Conservation (phyloP, 2,797 vertebrate species). For the Megalops cyprinoides region DNA sequence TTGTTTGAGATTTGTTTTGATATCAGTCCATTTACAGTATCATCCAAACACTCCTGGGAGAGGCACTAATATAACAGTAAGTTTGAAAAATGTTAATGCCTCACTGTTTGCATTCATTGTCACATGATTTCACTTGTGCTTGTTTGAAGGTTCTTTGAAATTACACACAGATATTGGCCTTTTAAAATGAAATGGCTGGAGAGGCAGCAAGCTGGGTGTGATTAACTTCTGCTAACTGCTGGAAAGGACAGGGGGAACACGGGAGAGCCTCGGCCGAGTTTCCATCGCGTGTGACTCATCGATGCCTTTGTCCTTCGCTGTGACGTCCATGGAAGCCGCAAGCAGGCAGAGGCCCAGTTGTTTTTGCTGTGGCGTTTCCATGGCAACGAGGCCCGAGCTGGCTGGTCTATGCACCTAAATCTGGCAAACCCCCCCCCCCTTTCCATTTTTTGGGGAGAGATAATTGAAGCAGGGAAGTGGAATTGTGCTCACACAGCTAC, state of each 20-base stretch:
- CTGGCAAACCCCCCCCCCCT: constrained; percentile 6
- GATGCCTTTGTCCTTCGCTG: constrained; percentile 68
- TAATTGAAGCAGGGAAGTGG: constrained; percentile 6
- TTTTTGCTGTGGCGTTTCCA: constrained; percentile 67
- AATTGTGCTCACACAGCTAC: constrained; percentile 18
- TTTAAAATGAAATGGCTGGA: background rate
- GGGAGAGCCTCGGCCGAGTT: constrained; percentile 59
- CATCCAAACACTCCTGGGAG: background rate
- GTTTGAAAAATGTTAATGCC: too few species aligned
- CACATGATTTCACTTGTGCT: too few species aligned
- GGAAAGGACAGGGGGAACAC: background rate
- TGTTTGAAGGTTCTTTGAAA: too few species aligned
- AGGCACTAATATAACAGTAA: too few species aligned
- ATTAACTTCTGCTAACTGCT: background rate
- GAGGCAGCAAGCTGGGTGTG: background rate
- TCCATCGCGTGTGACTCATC: constrained; percentile 69
- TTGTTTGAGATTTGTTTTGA: too few species aligned
- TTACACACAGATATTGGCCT: too few species aligned
- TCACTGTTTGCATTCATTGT: too few species aligned
- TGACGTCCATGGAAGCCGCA: constrained; percentile 63
- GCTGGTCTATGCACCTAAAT: constrained; percentile 45
- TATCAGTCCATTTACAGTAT: too few species aligned
- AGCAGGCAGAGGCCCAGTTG: constrained; percentile 39
- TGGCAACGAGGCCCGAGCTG: constrained; percentile 51
- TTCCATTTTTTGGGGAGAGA: constrained; percentile 7